phyloP scores from a whole-genome alignment of 2,113 vertebrate species.

The Heteronetta atricapilla region DNA sequence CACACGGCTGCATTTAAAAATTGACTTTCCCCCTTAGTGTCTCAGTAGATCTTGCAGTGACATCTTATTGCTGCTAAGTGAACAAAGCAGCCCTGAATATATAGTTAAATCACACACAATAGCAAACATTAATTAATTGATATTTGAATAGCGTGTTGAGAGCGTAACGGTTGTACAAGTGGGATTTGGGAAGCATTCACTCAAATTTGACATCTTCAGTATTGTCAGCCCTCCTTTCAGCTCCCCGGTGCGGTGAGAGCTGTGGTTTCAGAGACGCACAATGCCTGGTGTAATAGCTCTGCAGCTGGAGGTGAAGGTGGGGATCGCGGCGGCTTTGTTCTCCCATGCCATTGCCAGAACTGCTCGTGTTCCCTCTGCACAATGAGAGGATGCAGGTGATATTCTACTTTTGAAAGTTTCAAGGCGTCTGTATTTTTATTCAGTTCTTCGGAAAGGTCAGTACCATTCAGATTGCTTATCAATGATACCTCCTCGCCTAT shows the following conservation, averaged over 20 bases:
- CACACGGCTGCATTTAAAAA: constrained; percentile 2
- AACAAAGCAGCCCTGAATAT: constrained; percentile 23
- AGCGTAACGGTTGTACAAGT: background rate
- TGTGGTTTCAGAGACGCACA: background rate
- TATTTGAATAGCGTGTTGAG: background rate
- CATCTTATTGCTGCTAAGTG: background rate
- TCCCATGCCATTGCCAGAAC: background rate
- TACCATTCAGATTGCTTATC: constrained; percentile 65
- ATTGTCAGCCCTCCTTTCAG: background rate
- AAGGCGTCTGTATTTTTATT: constrained; percentile 23
- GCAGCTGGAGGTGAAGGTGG: background rate
- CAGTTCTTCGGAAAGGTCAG: constrained; percentile 59
- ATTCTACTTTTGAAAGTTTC: constrained; percentile 24
- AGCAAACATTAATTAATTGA: constrained; percentile 54
- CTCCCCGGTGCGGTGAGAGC: background rate
- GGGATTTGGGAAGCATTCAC: background rate
- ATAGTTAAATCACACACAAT: constrained; percentile 14
- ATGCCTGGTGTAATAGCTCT: background rate
- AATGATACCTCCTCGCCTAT: constrained; percentile 40
- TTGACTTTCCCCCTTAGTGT: background rate
- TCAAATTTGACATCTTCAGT: constrained; percentile 9
- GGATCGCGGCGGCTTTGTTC: background rate
- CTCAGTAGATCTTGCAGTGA: constrained; percentile 15
- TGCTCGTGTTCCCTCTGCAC: background rate
- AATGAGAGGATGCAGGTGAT: constrained; percentile 2